phyloP scores from a whole-genome alignment of 2,888 invertebrate genomes.

The Philereme vetulata region DNA sequence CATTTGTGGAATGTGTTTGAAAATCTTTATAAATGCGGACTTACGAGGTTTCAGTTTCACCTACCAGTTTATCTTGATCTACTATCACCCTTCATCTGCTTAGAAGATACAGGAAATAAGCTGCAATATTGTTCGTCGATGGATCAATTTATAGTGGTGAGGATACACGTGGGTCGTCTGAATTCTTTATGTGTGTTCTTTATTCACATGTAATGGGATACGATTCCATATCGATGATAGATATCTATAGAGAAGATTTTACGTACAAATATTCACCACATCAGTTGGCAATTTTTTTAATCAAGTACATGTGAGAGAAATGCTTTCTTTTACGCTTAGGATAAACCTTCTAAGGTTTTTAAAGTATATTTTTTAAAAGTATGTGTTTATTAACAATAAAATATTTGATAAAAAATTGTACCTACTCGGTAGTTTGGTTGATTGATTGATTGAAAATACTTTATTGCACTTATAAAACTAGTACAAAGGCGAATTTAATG shows the following conservation, averaged over 20 bases:
- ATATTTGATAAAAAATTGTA: no score
- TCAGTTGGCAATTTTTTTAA: no score
- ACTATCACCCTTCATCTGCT: constrained; percentile 34
- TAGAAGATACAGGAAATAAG: constrained; percentile 30
- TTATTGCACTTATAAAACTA: no score
- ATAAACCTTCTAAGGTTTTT: no score
- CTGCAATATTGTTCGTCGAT: constrained; percentile 27
- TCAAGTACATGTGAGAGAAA: no score
- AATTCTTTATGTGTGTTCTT: constrained; percentile 62
- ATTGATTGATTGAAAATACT: no score
- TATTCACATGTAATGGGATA: constrained; percentile 67
- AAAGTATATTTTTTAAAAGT: no score
- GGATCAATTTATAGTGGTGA: constrained; percentile 56
- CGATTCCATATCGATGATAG: constrained; percentile 47
- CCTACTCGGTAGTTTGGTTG: no score
- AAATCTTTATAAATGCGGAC: constrained; percentile 78
- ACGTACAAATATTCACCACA: background rate
- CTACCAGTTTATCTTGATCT: constrained; percentile 51
- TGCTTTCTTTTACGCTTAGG: no score
- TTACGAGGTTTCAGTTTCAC: constrained; percentile 57
- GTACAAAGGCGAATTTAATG: no score
- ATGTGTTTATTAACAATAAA: no score
- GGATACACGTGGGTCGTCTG: constrained; percentile 54
- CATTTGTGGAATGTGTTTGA: constrained; percentile 75
- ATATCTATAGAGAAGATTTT: constrained; percentile 44